phyloP scores from a whole-genome alignment of 2,888 invertebrate species.

The Caenorhabditis sp. region DNA sequence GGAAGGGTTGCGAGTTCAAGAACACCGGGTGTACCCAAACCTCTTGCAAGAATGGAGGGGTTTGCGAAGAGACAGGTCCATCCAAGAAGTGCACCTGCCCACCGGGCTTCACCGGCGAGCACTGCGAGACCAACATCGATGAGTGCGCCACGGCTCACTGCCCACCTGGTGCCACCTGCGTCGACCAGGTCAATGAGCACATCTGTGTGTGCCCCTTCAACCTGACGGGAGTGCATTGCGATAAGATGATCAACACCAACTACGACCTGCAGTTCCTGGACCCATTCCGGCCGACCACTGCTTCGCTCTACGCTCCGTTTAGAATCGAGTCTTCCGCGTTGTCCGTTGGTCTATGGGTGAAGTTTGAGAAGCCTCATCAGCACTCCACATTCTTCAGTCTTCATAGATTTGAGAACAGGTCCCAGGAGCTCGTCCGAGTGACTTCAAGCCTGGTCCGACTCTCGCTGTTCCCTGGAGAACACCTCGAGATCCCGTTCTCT shows the following conservation, averaged over 20 bases:
- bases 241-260: conserved; percentile 95
- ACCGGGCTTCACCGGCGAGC: conserved; percentile 85
- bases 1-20: conserved; percentile 73
- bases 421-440: conserved; percentile 33
- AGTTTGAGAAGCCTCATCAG: conserved; percentile 89
- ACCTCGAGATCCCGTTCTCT: conserved; percentile 72
- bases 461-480: conserved; percentile 39
- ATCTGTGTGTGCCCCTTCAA: conserved; percentile 98
- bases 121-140: conserved; percentile 82
- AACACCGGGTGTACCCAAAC: conserved; percentile 75
- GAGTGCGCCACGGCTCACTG: conserved; percentile 82
- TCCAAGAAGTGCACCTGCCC: conserved; percentile 89
- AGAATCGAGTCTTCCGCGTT: conserved; percentile 87
- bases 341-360: conserved; percentile 96
- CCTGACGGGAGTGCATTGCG: conserved; percentile 95
- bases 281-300: conserved; percentile 90
- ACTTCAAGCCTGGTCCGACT: conserved; percentile 48
- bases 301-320: conserved; percentile 94
- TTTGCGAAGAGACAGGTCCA: conserved; percentile 80
- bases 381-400: conserved; percentile 94
- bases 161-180: conserved; percentile 78
- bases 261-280: conserved; percentile 97
- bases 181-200: conserved; percentile 87
- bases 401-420: conserved; percentile 28
- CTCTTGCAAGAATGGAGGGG: conserved; percentile 80